Conservation (phyloP, 92 coral and sea anemone species). For the Epizoanthus rinbou region DNA sequence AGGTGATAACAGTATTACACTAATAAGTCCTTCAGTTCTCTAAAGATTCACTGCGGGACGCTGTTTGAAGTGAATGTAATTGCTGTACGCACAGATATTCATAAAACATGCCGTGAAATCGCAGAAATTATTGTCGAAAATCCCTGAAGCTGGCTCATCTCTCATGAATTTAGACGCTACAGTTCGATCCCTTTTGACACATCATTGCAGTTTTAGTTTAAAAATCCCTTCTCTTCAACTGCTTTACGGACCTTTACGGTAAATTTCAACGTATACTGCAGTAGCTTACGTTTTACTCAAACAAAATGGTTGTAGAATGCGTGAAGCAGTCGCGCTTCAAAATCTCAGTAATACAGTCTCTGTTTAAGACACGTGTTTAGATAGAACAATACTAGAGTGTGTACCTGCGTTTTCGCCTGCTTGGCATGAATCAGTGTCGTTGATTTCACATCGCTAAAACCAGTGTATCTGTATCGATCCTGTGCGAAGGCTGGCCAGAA, state of each 20-base stretch:
- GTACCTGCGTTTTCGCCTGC: constrained; percentile 22
- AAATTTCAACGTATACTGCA: neutral
- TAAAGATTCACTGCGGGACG: constrained; percentile 45
- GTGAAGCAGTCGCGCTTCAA: constrained; percentile 8
- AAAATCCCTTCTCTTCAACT: neutral
- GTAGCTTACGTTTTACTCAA: neutral
- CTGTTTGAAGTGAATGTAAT: constrained; percentile 44
- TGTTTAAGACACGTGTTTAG: constrained; percentile 25
- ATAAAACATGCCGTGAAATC: constrained; percentile 16
- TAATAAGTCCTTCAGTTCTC: constrained; percentile 56
- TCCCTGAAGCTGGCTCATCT: constrained; percentile 18
- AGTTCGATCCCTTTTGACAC: constrained; percentile 17
- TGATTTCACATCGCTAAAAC: constrained; percentile 4
- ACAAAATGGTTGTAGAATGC: neutral
- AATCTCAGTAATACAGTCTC: neutral
- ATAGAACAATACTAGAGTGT: constrained; percentile 28
- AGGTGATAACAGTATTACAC: constrained; percentile 66
- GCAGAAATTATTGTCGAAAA: neutral
- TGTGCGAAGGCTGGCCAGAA: constrained; percentile 2
- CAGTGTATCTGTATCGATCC: constrained; percentile 11
- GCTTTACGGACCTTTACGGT: neutral
- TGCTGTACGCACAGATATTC: constrained; percentile 11
- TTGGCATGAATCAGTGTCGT: neutral
- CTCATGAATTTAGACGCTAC: constrained; percentile 4
- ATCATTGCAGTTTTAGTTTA: neutral